Evolutionary conservation across 2,113 vertebrate species (phyloP).

Genomic region (Hoplias malabaricus): DNA sequence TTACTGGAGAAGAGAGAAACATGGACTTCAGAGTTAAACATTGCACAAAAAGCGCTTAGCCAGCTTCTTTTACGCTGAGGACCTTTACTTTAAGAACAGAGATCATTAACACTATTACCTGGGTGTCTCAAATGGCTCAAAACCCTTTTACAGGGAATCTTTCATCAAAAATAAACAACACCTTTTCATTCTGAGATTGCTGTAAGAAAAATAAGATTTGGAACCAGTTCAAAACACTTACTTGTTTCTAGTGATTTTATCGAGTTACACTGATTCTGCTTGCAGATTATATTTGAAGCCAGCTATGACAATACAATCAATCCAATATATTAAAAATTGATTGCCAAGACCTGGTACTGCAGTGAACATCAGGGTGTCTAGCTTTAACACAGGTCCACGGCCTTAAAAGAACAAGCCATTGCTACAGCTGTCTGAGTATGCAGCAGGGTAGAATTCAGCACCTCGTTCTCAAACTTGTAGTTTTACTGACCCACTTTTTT

Average conservation of each 20-base stretch:
- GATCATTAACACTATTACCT: background rate
- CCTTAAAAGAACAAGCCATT: background rate
- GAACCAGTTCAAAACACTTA: no score
- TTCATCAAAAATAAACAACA: background rate
- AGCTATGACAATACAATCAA: no score
- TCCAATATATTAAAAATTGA: no score
- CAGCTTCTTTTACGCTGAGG: background rate
- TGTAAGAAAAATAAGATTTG: no score
- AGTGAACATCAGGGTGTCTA: no score
- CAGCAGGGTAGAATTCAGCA: slow-evolving; percentile 20
- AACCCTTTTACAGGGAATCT: no score
- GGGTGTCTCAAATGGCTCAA: background rate
- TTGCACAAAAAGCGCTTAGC: background rate
- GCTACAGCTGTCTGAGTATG: background rate
- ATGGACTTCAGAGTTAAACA: background rate
- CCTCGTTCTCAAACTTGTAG: slow-evolving; percentile 17
- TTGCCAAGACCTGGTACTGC: no score
- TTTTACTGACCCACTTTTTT: slow-evolving; percentile 64
- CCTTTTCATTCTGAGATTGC: no score
- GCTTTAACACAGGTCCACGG: background rate
- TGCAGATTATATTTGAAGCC: no score
- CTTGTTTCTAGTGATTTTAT: no score
- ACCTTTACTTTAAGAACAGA: background rate
- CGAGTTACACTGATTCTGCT: no score
- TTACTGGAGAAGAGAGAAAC: background rate